These are phyloP conservation scores for Amphiprion clarkii DNA, from an alignment of 2,797 vertebrate species.

Conservation along the genomic window DNA sequence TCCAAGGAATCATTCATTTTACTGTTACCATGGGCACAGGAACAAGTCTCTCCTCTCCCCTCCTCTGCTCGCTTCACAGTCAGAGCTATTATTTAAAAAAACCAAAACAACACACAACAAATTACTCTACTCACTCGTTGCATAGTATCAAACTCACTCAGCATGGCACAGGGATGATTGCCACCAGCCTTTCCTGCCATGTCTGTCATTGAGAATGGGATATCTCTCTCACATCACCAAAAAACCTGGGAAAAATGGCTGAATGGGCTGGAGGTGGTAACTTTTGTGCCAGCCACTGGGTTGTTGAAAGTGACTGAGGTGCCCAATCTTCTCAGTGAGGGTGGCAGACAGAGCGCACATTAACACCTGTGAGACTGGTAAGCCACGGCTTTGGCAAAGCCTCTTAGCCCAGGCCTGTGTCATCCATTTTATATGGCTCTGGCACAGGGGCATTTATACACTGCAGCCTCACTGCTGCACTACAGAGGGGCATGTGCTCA, in stretches of 20 bases:
- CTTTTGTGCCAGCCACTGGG: conserved; percentile 50
- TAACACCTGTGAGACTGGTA: conserved; percentile 82
- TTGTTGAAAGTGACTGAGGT: conserved; percentile 60
- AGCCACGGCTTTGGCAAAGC: conserved; percentile 79
- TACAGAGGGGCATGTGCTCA: conserved; percentile 39
- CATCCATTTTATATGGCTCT: conserved; percentile 73
- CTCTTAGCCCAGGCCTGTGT: conserved; percentile 72
- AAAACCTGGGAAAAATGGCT: conserved; percentile 21
- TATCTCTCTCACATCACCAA: conserved; percentile 19
- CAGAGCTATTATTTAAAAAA: conserved; percentile 24
- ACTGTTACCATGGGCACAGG: conserved; percentile 65
- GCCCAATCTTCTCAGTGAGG: conserved; percentile 73
- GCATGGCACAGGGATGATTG: conserved; percentile 22
- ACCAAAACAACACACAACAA: background rate
- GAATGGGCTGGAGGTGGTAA: conserved; percentile 51
- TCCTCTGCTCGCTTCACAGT: conserved; percentile 17
- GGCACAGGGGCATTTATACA: conserved; percentile 69
- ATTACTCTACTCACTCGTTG: conserved; percentile 20
- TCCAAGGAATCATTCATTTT: conserved; percentile 59
- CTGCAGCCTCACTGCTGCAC: conserved; percentile 49
- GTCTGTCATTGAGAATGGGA: conserved; percentile 30
- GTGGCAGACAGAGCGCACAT: conserved; percentile 77
- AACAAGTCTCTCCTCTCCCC: conserved; percentile 30
- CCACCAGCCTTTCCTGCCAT: conserved; percentile 30
- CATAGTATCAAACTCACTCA: conserved; percentile 26